These are phyloP conservation scores for Zaprionus nigranus DNA, from an alignment of 1,140 invertebrate species.

Conservation along the genomic window DNA sequence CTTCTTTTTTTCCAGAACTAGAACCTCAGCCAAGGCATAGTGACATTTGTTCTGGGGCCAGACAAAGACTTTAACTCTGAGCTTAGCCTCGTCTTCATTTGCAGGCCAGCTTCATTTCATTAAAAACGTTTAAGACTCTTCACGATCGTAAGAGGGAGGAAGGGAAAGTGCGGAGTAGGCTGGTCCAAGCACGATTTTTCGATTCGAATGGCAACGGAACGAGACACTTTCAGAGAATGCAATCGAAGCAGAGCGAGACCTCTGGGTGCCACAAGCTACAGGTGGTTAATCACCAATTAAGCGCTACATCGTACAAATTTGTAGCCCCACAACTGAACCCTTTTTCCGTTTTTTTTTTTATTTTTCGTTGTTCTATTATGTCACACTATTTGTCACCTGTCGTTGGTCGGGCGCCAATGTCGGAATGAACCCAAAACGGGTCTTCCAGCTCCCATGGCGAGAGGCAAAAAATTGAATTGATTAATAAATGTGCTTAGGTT, in stretches of 20 bases:
- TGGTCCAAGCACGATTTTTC: slow-evolving; percentile 63
- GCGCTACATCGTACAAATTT: slow-evolving; percentile 82
- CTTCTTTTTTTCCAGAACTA: slow-evolving; percentile 40
- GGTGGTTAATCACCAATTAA: slow-evolving; percentile 84
- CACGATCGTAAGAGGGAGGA: slow-evolving; percentile 33
- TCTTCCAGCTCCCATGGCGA: slow-evolving; percentile 54
- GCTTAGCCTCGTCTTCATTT: slow-evolving; percentile 48
- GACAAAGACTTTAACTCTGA: slow-evolving; percentile 22
- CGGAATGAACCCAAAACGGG: slow-evolving; percentile 42
- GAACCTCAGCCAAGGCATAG: slow-evolving; percentile 34
- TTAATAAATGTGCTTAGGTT: slow-evolving; percentile 64
- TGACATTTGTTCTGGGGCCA: slow-evolving; percentile 52
- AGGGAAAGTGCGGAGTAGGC: background rate
- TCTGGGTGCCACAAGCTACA: slow-evolving; percentile 60
- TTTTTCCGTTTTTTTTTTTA: slow-evolving; percentile 27
- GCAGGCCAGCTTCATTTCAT: slow-evolving; percentile 56
- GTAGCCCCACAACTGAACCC: slow-evolving; percentile 58
- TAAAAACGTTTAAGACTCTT: slow-evolving; percentile 61
- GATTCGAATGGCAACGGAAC: slow-evolving; percentile 30
- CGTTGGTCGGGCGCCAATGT: slow-evolving; percentile 32
- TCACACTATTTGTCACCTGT: slow-evolving; percentile 75
- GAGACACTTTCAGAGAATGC: slow-evolving; percentile 60
- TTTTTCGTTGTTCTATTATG: slow-evolving; percentile 53
- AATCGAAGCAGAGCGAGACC: slow-evolving; percentile 34
- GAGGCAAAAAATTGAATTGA: slow-evolving; percentile 77